phyloP scores from a whole-genome alignment of 2,888 invertebrate genomes.

The Acronicta aceris region DNA sequence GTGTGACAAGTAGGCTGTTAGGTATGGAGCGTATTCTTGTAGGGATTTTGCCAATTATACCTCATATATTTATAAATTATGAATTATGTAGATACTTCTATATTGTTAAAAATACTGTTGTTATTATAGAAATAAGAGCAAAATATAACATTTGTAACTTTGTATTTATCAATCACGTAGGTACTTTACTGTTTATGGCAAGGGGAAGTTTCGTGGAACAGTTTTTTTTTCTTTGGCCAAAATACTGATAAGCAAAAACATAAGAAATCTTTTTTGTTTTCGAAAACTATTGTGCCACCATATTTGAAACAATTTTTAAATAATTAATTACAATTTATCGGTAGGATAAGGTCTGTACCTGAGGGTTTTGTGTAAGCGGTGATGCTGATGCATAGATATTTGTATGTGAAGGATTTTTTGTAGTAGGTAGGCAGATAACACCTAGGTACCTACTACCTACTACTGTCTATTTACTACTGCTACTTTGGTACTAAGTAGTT shows the following conservation, averaged over 20 bases:
- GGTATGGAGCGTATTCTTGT: slow-evolving; percentile 34
- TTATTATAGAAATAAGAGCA: slow-evolving; percentile 46
- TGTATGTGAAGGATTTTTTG: background rate
- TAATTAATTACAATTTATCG: slow-evolving; percentile 16
- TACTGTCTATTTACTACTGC: too few relatives aligned
- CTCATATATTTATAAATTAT: slow-evolving; percentile 47
- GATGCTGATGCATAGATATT: too few relatives aligned
- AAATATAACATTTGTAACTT: slow-evolving; percentile 50
- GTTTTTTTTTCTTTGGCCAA: slow-evolving; percentile 34
- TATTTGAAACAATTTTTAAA: slow-evolving; percentile 38
- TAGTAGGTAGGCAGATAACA: background rate
- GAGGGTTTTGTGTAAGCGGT: slow-evolving; percentile 36
- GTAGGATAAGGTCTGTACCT: slow-evolving; percentile 33
- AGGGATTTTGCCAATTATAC: slow-evolving; percentile 57
- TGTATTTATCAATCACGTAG: slow-evolving; percentile 40
- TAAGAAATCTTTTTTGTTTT: slow-evolving; percentile 19
- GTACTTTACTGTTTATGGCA: slow-evolving; percentile 42
- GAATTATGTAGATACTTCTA: slow-evolving; percentile 33
- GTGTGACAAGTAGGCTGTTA: slow-evolving; percentile 35
- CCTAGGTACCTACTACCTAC: too few relatives aligned
- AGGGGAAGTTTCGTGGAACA: slow-evolving; percentile 51
- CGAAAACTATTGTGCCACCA: slow-evolving; percentile 55
- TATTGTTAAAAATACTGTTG: slow-evolving; percentile 54
- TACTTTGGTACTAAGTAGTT: too few relatives aligned
- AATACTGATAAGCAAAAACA: slow-evolving; percentile 10